phyloP scores from a whole-genome alignment of 2,888 invertebrate genomes.

The Synanthedon vespiformis region DNA sequence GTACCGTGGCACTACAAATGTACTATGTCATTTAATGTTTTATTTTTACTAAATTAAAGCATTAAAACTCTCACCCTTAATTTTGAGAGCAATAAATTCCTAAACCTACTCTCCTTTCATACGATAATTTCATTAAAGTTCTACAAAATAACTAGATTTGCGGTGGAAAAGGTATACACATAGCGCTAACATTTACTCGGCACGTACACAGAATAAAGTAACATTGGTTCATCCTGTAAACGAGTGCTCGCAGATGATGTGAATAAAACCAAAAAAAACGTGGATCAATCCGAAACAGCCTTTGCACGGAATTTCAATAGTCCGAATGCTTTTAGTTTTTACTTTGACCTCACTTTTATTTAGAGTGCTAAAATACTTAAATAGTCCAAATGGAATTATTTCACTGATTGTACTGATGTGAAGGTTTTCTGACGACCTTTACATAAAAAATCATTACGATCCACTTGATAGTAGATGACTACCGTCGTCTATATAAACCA shows the following conservation, averaged over 20 bases:
- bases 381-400: not conserved
- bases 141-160: conserved; percentile 2
- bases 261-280: conserved; percentile 9
- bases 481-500: no score
- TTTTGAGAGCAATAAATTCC: no score
- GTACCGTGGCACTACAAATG: no score
- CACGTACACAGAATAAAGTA: conserved; percentile 15
- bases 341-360: not conserved
- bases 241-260: conserved; percentile 10
- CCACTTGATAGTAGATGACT: no score
- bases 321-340: conserved; percentile 5
- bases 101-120: not conserved
- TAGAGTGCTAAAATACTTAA: not conserved
- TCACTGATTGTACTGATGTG: no score
- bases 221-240: conserved; percentile 10
- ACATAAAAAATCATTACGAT: no score
- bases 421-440: no score
- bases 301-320: conserved; percentile 12
- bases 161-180: conserved; percentile 7
- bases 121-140: not conserved
- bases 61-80: no score
- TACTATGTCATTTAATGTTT: no score
- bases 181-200: conserved; percentile 12
- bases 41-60: no score
- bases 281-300: conserved; percentile 11